Evolutionary conservation across 1,140 invertebrate genomes (phyloP), one percentile per base, ranked within the genome.

Genomic region (Propsilocerus akamusi): DNA sequence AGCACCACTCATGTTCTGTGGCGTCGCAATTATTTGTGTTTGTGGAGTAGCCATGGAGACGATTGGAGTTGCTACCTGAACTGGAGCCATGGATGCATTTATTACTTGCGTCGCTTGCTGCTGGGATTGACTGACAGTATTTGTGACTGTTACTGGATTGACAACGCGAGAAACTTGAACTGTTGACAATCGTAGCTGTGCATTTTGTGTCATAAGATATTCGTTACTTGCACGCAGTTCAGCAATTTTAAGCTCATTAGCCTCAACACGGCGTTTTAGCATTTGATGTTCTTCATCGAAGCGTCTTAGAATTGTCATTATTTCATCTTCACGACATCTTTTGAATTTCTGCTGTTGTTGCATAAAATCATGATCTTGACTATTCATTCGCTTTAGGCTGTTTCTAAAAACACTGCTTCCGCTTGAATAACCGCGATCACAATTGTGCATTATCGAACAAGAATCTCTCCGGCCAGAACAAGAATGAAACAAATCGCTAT

Each of bases 141-240:
- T 71, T 2, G 75, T 72, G 7, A 76, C 68, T 17, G 70, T 72
- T 1, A 76, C 73, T 8, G 73, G 64, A 5, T 70, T 72, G 7
- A 71, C 64, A 53, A 66, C 68, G 2, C 67, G 10, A 5, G 49
- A 41, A 49, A 49, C 20, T 60, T 24, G 66, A 52, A 77, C 76
- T 52, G 76, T 78, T 25, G 74, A 73, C 51, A 84, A 72, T 46
- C 83, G 69, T 49, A 86, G 65, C 46, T 82, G 77, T 8, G 83
- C 83, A 63, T 87, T 88, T 66, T 88, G 83, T 55, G 85, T 81
- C 46, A 87, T 59, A 0, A 88, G 68, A 61, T 86, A 85, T 60
- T 86, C 83, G 62, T 86, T 87, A 3, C 83, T 82, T 5, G 82
- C 81, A n/a, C 77, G 79, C 46, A 86, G 60, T 59, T 83, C 80